A percentile compares a stretch with the other conserved stretches of the same genome.
These are phyloP conservation scores for Epicampocera succincta DNA, from an alignment of 2,888 invertebrate genomes.

Conservation along the genomic window DNA sequence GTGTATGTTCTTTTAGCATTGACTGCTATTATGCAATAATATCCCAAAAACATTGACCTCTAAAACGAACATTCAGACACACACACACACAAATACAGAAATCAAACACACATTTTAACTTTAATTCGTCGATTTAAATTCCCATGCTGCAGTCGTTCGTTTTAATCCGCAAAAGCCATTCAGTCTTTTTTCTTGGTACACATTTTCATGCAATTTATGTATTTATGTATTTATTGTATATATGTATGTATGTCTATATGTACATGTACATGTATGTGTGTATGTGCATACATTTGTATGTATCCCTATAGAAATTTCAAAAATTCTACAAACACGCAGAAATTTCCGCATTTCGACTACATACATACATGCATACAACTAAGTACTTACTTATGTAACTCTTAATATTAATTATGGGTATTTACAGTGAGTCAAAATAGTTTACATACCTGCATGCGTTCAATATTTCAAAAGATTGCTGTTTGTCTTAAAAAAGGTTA, in stretches of 20 bases:
- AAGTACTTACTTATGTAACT: no score
- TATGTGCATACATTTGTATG: no score
- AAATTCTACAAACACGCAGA: slow-evolving; percentile 21
- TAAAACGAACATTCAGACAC: slow-evolving; percentile 15
- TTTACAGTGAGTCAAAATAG: no score
- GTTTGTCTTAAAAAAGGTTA: no score
- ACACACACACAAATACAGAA: not conserved
- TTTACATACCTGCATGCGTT: not conserved
- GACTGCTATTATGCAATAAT: slow-evolving; percentile 50
- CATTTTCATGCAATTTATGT: no score
- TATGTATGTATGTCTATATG: not conserved
- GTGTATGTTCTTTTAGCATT: slow-evolving; percentile 15
- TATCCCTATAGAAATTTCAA: slow-evolving; percentile 1
- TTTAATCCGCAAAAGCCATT: no score
- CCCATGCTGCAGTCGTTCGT: not conserved
- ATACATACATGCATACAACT: not conserved
- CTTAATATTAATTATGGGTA: no score
- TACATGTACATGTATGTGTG: not conserved
- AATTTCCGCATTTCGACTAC: slow-evolving; percentile 35
- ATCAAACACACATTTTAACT: not conserved
- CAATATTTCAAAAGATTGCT: no score
- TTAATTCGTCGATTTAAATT: slow-evolving; percentile 16
- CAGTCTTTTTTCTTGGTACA: no score
- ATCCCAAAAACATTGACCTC: slow-evolving; percentile 57
- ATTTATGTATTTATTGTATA: no score